Evolutionary conservation across 2,888 invertebrate genomes (phyloP).

Genomic region (Mimumesa dahlbomi): DNA sequence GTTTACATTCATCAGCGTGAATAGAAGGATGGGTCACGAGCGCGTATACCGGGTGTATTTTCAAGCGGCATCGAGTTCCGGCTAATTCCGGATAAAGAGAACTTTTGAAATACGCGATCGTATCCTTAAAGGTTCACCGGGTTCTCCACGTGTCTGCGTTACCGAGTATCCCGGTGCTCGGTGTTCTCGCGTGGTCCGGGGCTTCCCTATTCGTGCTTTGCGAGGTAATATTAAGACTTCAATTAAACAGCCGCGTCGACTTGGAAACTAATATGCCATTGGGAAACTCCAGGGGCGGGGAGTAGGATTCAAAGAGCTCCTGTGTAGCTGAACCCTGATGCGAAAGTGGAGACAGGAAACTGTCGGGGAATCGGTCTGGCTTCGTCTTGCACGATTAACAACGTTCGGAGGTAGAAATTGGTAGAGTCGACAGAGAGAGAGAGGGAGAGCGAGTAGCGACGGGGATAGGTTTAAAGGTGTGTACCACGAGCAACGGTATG

Average conservation of each 20-base stretch:
- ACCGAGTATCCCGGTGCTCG: too few relatives aligned
- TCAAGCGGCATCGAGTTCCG: too few relatives aligned
- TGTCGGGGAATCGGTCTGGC: constrained; percentile 16
- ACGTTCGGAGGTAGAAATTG: neutral
- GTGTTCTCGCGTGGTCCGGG: constrained; percentile 37
- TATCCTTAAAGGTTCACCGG: too few relatives aligned
- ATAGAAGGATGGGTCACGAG: constrained; percentile 5
- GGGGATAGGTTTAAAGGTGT: neutral
- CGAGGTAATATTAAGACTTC: constrained; percentile 62
- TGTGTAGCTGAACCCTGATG: neutral
- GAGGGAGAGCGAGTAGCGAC: neutral
- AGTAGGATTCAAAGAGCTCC: constrained; percentile 52
- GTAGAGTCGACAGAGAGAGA: too few relatives aligned
- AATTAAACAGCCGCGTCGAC: constrained; percentile 60
- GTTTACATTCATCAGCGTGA: constrained; percentile 51
- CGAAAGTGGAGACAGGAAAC: constrained; percentile 13
- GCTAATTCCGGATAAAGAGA: too few relatives aligned
- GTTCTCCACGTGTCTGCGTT: too few relatives aligned
- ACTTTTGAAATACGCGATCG: too few relatives aligned
- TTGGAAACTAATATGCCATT: constrained; percentile 67
- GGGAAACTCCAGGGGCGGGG: constrained; percentile 50
- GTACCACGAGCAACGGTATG: neutral
- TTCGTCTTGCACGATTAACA: constrained; percentile 24
- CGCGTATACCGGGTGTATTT: constrained; percentile 8
- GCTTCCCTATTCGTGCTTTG: constrained; percentile 55